Evolutionary conservation across 2,797 vertebrate species (phyloP), one percentile per base, ranked within the genome.

Genomic region (Trematocara caparti): DNA sequence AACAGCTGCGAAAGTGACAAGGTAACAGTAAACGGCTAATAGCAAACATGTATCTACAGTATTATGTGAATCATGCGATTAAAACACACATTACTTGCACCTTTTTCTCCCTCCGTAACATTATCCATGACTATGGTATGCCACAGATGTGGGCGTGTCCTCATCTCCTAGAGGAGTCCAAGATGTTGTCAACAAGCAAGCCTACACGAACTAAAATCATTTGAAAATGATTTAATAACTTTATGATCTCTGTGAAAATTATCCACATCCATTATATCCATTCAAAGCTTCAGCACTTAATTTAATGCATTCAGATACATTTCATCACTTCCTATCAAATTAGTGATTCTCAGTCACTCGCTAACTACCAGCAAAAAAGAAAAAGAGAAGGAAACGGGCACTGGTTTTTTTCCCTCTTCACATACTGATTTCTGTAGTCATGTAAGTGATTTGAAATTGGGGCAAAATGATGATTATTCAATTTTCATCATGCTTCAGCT

Each of bases 401-500:
- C 8, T 27, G 24, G 10, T 55, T 40, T 75, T 69, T 4, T 24
- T 4, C 10, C 17, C 2, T 73, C 50, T 11, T 32, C 4, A 21
- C 49, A 36, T 15, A 13, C 66, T 3, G 21, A 81, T 83, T 75
- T 66, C 69, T 32, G 27, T 30, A 17, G 71, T 75, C 87, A 75
- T 78, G 24, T 72, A 78, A 71, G 4, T 79, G 43, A 86, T 53
- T 51, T 73, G 14, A 81, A 88, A 84, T 45, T 27, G 53, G 47
- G 78, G 75, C 76, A 77, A 86, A 76, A 83, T 15, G 11, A 73
- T 85, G 36, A 57, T 77, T 47, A 76, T 83, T 59, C 83, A 30
- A 74, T 81, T 80, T 71, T 9, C 77, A 75, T 72, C 59, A 75
- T 87, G 75, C 76, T 85, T 66, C 21, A 59, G 80, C 85, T 86